These are phyloP conservation scores for Grapholita molesta DNA, from an alignment of 1,140 invertebrate genomes.

Conservation along the genomic window DNA sequence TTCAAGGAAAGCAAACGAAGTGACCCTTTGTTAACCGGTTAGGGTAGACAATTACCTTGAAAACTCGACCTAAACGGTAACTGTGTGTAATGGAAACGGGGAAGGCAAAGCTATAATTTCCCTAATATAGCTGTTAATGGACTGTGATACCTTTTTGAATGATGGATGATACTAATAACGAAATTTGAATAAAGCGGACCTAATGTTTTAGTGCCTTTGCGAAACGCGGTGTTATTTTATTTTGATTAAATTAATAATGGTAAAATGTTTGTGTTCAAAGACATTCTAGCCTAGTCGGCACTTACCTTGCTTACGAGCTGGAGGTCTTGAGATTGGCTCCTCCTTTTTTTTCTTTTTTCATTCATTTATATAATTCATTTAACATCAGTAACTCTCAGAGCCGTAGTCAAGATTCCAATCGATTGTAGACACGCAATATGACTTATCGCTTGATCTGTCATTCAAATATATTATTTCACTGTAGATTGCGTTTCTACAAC, in stretches of 20 bases:
- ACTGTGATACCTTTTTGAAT: constrained; percentile 8
- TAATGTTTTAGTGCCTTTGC: background rate
- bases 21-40: background rate
- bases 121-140: constrained; percentile 10
- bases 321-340: no score
- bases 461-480: no score
- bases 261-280: no score
- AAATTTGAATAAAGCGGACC: background rate
- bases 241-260: background rate
- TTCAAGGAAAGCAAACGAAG: background rate
- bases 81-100: background rate
- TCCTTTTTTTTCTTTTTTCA: no score
- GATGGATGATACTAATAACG: constrained; percentile 2
- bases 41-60: background rate
- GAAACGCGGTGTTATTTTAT: background rate
- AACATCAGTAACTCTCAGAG: no score
- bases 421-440: no score
- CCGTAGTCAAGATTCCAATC: no score
- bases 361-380: no score
- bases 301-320: no score
- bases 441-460: no score
- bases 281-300: no score
- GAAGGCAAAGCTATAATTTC: background rate
- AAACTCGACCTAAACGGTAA: background rate
- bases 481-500: no score